Conservation (phyloP, 2,113 vertebrate genomes). For the Mormyrus iriodes region DNA sequence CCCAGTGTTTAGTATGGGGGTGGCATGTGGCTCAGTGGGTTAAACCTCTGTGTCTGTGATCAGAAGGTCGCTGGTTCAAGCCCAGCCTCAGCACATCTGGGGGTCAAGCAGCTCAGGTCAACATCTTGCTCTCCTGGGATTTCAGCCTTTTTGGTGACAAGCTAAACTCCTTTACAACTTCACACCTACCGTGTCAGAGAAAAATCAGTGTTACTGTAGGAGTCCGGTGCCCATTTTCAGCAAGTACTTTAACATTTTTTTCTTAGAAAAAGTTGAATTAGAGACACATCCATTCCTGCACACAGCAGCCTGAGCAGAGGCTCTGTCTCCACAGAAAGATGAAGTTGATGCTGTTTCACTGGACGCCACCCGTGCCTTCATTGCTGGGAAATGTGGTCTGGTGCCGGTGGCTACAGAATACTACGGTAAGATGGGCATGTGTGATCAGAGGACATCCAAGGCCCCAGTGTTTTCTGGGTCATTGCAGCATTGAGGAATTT, state of each 20-base stretch:
- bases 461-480: neutral
- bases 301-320: neutral
- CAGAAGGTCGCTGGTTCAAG: no score
- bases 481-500: neutral
- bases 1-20: neutral
- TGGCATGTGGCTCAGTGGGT: no score
- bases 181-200: neutral
- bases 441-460: neutral
- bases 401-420: slow-evolving; percentile 78
- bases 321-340: slow-evolving; percentile 61
- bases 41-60: no score
- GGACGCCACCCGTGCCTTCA: slow-evolving; percentile 76
- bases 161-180: neutral
- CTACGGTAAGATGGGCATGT: slow-evolving; percentile 63
- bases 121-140: neutral
- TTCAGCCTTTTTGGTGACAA: neutral
- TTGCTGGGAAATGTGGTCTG: slow-evolving; percentile 76
- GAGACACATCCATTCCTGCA: slow-evolving; percentile 5
- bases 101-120: neutral
- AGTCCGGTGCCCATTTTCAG: neutral
- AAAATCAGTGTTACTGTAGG: neutral
- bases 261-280: neutral
- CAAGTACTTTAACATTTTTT: neutral
- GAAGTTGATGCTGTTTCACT: slow-evolving; percentile 78
- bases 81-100: no score